Conservation (phyloP, 2,888 invertebrate genomes). For the Scaptomyza reducta region DNA sequence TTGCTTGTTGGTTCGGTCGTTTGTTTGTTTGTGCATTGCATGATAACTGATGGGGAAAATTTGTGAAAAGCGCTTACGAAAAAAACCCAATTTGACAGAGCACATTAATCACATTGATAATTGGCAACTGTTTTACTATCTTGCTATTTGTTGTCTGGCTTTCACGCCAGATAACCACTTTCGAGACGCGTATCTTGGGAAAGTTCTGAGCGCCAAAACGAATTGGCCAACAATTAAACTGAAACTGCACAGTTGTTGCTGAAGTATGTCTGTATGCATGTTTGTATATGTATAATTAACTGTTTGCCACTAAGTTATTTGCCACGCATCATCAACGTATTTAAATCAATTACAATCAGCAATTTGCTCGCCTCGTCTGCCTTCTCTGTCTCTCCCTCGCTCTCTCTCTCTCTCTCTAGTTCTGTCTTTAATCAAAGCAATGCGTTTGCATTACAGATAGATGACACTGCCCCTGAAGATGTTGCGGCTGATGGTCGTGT, state of each 20-base stretch:
- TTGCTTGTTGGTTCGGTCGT: slow-evolving; percentile 70
- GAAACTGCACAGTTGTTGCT: slow-evolving; percentile 13
- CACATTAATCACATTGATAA: slow-evolving; percentile 73
- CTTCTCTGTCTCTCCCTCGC: slow-evolving; percentile 5
- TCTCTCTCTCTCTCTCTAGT: slow-evolving; percentile 5
- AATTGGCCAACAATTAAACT: slow-evolving; percentile 54
- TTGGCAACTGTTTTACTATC: slow-evolving; percentile 67
- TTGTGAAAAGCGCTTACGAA: slow-evolving; percentile 72
- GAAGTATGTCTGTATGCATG: background rate
- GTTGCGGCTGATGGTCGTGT: slow-evolving; percentile 54
- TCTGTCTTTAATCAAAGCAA: slow-evolving; percentile 58
- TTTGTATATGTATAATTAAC: slow-evolving; percentile 36
- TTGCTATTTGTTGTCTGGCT: slow-evolving; percentile 23
- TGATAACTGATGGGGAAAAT: slow-evolving; percentile 75
- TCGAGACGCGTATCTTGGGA: slow-evolving; percentile 36
- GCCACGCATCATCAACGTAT: slow-evolving; percentile 80
- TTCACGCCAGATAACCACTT: slow-evolving; percentile 49
- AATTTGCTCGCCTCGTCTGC: slow-evolving; percentile 64
- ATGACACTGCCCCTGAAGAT: slow-evolving; percentile 47
- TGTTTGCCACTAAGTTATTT: slow-evolving; percentile 70
- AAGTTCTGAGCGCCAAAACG: slow-evolving; percentile 49
- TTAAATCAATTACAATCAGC: slow-evolving; percentile 82
- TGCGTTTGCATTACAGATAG: slow-evolving; percentile 76
- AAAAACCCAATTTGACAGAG: slow-evolving; percentile 72
- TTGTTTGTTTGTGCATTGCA: slow-evolving; percentile 56